phyloP scores from a whole-genome alignment of 2,888 invertebrate genomes.

The Halictus quadricinctus region DNA sequence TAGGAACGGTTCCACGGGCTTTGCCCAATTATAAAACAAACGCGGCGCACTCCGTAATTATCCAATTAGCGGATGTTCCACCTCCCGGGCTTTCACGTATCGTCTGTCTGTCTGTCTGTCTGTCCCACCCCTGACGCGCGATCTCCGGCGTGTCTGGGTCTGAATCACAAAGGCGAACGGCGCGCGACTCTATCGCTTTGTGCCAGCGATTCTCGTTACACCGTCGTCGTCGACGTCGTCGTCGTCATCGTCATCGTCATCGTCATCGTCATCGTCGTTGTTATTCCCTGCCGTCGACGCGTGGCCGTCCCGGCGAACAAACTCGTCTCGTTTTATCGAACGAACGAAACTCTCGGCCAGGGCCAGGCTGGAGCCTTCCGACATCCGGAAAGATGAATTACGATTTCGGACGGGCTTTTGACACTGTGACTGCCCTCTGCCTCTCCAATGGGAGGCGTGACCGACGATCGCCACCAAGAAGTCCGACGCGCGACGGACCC shows the following conservation, averaged over 20 bases:
- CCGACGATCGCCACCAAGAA: constrained; percentile 30
- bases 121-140: constrained; percentile 18
- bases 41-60: constrained; percentile 81
- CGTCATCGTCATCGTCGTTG: too few species aligned
- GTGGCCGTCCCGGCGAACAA: neutral
- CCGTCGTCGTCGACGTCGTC: constrained; percentile 17
- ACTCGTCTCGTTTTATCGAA: neutral
- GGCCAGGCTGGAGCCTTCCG: neutral
- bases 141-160: constrained; percentile 44
- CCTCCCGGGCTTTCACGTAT: constrained; percentile 49
- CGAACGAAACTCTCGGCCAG: neutral
- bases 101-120: constrained; percentile 40
- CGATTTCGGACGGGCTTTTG: constrained; percentile 31
- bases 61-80: constrained; percentile 81
- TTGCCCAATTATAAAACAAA: constrained; percentile 82
- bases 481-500: constrained; percentile 31
- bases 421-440: constrained; percentile 24
- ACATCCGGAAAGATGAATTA: constrained; percentile 44
- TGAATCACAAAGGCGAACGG: constrained; percentile 53
- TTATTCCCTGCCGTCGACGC: neutral
- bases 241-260: neutral
- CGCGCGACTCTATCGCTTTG: constrained; percentile 44
- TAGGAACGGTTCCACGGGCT: constrained; percentile 71
- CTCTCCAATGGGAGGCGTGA: constrained; percentile 46
- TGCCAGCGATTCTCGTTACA: constrained; percentile 48